Evolutionary conservation across 2,888 invertebrate genomes (phyloP).

Genomic region (Stictocephala bisonia): DNA sequence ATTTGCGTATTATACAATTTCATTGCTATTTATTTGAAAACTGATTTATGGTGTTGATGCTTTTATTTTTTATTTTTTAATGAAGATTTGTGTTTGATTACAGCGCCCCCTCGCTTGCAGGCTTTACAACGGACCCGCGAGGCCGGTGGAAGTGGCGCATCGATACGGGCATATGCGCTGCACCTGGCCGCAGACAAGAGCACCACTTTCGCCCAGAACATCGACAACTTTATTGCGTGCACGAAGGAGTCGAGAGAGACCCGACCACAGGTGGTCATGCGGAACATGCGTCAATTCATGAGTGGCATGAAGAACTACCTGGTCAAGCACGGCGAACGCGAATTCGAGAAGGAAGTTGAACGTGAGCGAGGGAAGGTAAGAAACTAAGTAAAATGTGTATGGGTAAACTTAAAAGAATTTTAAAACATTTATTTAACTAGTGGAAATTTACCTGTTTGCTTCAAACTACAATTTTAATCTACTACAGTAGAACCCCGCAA

Average conservation of each 20-base stretch:
- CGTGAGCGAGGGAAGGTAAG: constrained; percentile 81
- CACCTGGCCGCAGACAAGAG: constrained; percentile 85
- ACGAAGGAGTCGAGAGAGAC: constrained; percentile 90
- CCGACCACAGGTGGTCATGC: constrained; percentile 88
- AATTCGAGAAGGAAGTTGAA: constrained; percentile 92
- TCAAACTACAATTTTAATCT: neutral
- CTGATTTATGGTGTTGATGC: no score
- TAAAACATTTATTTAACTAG: constrained; percentile 7
- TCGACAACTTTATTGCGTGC: constrained; percentile 93
- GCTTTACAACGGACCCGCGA: constrained; percentile 72
- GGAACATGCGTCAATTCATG: constrained; percentile 96
- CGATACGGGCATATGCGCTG: constrained; percentile 81
- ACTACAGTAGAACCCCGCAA: no score
- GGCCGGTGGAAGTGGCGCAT: constrained; percentile 75
- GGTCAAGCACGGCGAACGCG: constrained; percentile 94
- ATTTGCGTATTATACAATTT: no score
- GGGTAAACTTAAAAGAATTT: no score
- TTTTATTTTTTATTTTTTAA: no score
- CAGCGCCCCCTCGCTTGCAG: constrained; percentile 83
- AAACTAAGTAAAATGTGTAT: no score
- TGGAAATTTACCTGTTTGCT: neutral
- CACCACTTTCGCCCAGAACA: constrained; percentile 92
- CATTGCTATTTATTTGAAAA: no score
- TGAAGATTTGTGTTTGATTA: no score
- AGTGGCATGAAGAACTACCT: constrained; percentile 98